Percentiles rank a stretch among this genome's conserved stretches.
Evolutionary conservation across 2,888 invertebrate genomes (phyloP).

Genomic region (Agrotis exclamationis): DNA sequence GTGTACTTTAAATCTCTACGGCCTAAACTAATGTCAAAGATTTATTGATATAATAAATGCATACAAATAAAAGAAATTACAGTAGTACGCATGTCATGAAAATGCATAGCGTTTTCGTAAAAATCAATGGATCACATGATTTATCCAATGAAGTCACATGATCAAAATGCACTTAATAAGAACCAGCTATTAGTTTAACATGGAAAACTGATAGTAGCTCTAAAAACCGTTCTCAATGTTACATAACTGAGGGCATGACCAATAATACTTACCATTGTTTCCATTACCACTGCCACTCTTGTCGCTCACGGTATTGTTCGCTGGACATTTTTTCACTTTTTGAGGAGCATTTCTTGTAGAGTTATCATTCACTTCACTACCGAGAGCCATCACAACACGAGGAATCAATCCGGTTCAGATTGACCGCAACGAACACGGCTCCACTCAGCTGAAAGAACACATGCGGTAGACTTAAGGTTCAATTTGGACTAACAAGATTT

Average conservation of each 20-base stretch:
- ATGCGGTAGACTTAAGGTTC: slow-evolving; percentile 89
- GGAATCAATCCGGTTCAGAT: slow-evolving; percentile 88
- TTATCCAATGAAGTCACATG: slow-evolving; percentile 81
- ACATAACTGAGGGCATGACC: slow-evolving; percentile 89
- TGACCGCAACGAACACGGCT: slow-evolving; percentile 89
- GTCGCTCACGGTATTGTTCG: slow-evolving; percentile 84
- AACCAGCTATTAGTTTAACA: slow-evolving; percentile 68
- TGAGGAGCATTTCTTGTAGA: slow-evolving; percentile 85
- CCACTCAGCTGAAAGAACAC: slow-evolving; percentile 90
- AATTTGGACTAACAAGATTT: slow-evolving; percentile 83
- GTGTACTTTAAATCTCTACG: slow-evolving; percentile 14
- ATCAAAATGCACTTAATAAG: slow-evolving; percentile 73
- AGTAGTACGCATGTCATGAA: slow-evolving; percentile 45
- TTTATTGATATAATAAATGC: slow-evolving; percentile 25
- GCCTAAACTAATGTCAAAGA: slow-evolving; percentile 11
- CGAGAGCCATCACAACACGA: slow-evolving; percentile 92
- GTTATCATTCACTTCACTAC: slow-evolving; percentile 91
- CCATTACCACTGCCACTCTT: slow-evolving; percentile 84
- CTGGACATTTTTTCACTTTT: slow-evolving; percentile 90
- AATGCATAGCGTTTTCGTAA: slow-evolving; percentile 52
- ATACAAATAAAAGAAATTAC: slow-evolving; percentile 37
- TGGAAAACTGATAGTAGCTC: slow-evolving; percentile 64
- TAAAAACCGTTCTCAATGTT: slow-evolving; percentile 82
- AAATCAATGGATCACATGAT: slow-evolving; percentile 81
- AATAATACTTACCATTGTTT: slow-evolving; percentile 87